Evolutionary conservation across 1,140 invertebrate species (phyloP), one percentile per base, ranked within the genome.

Genomic region (Atta colombica): DNA sequence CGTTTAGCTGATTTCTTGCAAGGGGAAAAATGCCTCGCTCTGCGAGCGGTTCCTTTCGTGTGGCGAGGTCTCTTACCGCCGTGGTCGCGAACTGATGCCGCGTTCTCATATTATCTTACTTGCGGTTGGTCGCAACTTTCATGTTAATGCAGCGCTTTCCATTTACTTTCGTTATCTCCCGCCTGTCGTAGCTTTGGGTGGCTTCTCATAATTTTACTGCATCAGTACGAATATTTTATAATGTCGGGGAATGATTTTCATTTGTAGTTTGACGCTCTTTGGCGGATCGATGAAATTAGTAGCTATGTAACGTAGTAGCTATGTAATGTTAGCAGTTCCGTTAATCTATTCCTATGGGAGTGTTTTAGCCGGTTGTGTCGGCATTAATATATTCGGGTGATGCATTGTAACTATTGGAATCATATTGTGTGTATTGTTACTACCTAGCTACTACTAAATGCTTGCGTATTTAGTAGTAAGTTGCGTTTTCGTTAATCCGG

Each of bases 401-500:
- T 84, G 80, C 58, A 84, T 84, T 84, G 55, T 84, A 75, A 84
- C 80, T 75, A 84, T 84, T 75, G 25, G 55, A 58, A 75, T 51
- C 58, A 39, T 39, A 75, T 63, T 31, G 69, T 39, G 39, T 14
- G 69, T 55, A 84, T 84, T 84, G 80, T 84, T 84, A 58, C 39
- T 31, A 81, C 51, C 25, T 25, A 55, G 25, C 68, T 25, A 39
- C 18, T 31, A 51, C 68, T 69, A 16, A 60, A 25, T 51, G 53
- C 31, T 74, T 61, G 74, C 25, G 60, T 58, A 77, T 85, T 85
- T 85, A 60, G 82, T 45, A 66, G 35, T 77, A 85, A 85, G 82
- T 78, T 77, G 77, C 82, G 31, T 78, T 85, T 85, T 78, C 82
- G 75, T 85, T 85, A 77, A 78, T 78, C 51, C 21, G 51, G 63